Conservation (phyloP, 2,113 vertebrate genomes). For the Triplophysa siluroides region DNA sequence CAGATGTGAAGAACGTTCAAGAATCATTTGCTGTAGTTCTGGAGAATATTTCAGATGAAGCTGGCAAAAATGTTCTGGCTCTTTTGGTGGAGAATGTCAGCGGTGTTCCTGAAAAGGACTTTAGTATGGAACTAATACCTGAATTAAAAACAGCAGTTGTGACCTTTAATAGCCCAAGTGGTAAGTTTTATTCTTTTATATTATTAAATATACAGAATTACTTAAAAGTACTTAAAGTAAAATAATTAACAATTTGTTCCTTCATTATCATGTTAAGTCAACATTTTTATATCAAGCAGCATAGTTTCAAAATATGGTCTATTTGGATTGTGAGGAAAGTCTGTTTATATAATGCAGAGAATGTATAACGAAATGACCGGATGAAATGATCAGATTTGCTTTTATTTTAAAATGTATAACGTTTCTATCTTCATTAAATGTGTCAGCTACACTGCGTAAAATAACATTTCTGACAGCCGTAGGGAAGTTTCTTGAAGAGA, state of each 20-base stretch:
- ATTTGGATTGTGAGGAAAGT: too few species aligned
- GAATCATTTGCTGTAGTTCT: slow-evolving; percentile 64
- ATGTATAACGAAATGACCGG: too few species aligned
- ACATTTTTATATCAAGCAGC: too few species aligned
- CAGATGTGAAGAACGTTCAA: not conserved
- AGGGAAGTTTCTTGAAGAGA: slow-evolving; percentile 64
- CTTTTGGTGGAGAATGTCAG: slow-evolving; percentile 81
- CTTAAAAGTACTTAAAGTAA: too few species aligned
- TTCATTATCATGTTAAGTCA: too few species aligned
- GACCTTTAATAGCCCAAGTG: slow-evolving; percentile 70
- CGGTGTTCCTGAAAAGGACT: slow-evolving; percentile 63
- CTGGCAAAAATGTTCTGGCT: slow-evolving; percentile 58
- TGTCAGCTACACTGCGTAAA: not conserved
- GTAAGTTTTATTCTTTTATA: slow-evolving; percentile 64
- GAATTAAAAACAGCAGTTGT: slow-evolving; percentile 73
- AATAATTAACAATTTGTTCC: too few species aligned
- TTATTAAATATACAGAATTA: not conserved
- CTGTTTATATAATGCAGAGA: too few species aligned
- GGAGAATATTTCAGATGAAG: slow-evolving; percentile 69
- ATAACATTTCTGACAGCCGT: slow-evolving; percentile 62
- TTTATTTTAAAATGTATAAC: not conserved
- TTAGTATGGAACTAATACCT: slow-evolving; percentile 78
- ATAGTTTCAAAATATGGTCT: too few species aligned
- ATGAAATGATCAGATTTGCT: too few species aligned
- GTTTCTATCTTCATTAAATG: not conserved